Evolutionary conservation across 2,888 invertebrate genomes (phyloP), one percentile per base, ranked within the genome.

Genomic region (Amitus sp.): DNA sequence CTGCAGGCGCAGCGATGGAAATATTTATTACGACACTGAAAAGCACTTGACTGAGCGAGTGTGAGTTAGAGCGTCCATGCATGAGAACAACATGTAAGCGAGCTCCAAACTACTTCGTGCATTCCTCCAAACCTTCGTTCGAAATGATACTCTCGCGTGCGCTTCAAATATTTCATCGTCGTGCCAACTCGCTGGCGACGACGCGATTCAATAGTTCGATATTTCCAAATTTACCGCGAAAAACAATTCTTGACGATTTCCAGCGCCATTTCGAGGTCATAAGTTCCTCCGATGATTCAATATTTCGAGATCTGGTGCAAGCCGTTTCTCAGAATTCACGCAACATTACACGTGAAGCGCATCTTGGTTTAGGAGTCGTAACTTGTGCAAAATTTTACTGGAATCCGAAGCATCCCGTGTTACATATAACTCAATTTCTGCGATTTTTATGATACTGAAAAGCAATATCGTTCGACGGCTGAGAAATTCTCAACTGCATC

Each of bases 1-100:
- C 53, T 46, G 30, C 49, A 23, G 49, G 50, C 46, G 46, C 34
- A 17, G 27, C 42, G 47, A 27, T 43, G 51, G 60, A 54, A 54
- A 55, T 60, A 54, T 54, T 55, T 60, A 55, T 60, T 51, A 51
- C 60, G 51, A 55, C 51, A 55, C 60, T 51, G 55, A 47, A 55
- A 60, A 55, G 60, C 60, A 55, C 60, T 60, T 49, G 45, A 51
- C 40, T 28, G 30, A 34, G 34, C 50, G 10, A 15, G 23, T 27
- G 51, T 45, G 42, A 19, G 47, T 55, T 43, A 47, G 33, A 17
- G 23, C 46, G 17, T 37, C 19, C 33, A 39, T 42, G 34, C 34
- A 39, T 19, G 33, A 40, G 40, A 59, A 54, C 53, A 54, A 59
- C 46, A 59, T 54, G 49, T 37, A 9, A 23, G 20, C 10, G 13